Base-by-base conservation (phyloP, 2,888 invertebrate genomes). In the Leptinotarsa tumamoca region DNA sequence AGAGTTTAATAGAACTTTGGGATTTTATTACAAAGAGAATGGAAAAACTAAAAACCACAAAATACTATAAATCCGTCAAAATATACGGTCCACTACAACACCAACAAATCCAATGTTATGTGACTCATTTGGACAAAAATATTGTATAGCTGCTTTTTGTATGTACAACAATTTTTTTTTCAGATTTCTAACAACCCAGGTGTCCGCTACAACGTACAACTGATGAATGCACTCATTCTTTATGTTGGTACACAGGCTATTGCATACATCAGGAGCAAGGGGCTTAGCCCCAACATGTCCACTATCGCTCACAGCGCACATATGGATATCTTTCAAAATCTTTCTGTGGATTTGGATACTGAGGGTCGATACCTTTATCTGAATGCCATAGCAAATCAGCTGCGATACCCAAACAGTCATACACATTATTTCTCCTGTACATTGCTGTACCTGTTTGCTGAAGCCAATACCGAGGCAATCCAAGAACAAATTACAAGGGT, bases 401-500 rank as follows among this genome's bases (percentile, higher is more conserved):
- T 99, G 84, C 93, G 99, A 33, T 99, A 99, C 89, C 99, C 99
- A 15, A 99, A 99, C 90, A 98, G 98, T 86, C 99, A 99, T 90
- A 99, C 99, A 23, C 99, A 99, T 90, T 99, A 99, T 90, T 99
- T 99, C 91, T 98, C 98, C 86, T 98, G 99, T 88, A 96, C 98
- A 54, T 92, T 99, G 71, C 91, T 99, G 79, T 98, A 99, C 89
- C 90, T 99, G 83, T 99, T 99, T 89, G 96, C 96, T 67, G 98
- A 99, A 88, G 98, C 98, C 10, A 98, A 98, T 87, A 95, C 96
- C 0, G 98, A 98, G 89, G 97, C 97, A 7, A 97, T 99, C 78
- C 99, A 99, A 88, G 99, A 99, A 89, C 99, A 99, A 88, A 98
- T 99, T 72, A 98, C 98, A 0, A 90, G 98, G 85, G 99, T 99